These are phyloP conservation scores for Nasonia oneida DNA, from an alignment of 2,888 invertebrate genomes.

Conservation along the genomic window DNA sequence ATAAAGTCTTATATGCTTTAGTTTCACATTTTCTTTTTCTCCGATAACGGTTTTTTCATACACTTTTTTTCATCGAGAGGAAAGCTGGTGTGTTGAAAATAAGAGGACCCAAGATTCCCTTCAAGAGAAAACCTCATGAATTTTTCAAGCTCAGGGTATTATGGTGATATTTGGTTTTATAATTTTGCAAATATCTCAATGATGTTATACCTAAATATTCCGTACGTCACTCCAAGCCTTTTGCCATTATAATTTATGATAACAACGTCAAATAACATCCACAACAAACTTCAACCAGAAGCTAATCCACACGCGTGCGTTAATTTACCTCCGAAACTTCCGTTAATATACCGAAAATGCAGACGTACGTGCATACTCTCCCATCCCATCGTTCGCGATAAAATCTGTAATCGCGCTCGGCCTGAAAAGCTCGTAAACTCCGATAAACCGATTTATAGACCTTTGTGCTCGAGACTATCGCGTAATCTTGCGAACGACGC, in stretches of 20 bases:
- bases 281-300: not conserved
- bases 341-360: not conserved
- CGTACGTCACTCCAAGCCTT: not conserved
- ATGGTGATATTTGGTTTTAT: not conserved
- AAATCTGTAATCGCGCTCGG: conserved; percentile 3
- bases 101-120: not conserved
- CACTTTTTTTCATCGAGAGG: not conserved
- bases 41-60: not conserved
- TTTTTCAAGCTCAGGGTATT: not conserved
- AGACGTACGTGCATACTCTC: not conserved
- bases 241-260: not conserved
- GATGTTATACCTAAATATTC: not conserved
- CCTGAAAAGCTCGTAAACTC: conserved; percentile 27
- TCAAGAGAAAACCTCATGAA: not conserved
- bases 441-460: conserved; percentile 16
- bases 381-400: not conserved
- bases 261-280: not conserved
- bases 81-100: not conserved
- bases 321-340: not conserved
- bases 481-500: not conserved
- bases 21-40: not conserved
- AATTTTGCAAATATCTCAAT: not conserved
- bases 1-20: too few relatives aligned
- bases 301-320: not conserved
- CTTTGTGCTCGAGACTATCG: conserved; percentile 2